Percentiles rank a stretch among this genome's conserved stretches.
Conservation (phyloP, 2,888 invertebrate species). For the Cylloceria caligata region DNA sequence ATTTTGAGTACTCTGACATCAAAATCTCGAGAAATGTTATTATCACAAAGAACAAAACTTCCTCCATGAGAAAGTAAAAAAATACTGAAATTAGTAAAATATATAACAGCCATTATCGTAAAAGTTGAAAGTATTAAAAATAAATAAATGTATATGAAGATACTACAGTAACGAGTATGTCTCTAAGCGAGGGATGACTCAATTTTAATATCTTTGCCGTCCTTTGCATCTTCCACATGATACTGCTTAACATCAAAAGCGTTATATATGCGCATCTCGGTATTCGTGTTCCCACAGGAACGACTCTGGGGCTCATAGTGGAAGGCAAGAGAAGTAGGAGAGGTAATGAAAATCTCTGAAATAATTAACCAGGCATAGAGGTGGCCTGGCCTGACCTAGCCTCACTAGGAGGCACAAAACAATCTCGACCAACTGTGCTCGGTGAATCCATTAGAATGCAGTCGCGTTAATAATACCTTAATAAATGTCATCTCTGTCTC, state of each 20-base stretch:
- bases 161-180: slow-evolving; percentile 3
- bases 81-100: too few relatives aligned
- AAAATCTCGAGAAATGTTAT: too few relatives aligned
- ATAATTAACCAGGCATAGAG: slow-evolving; percentile 62
- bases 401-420: slow-evolving; percentile 54
- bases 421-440: slow-evolving; percentile 51
- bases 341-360: slow-evolving; percentile 66
- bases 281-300: slow-evolving; percentile 58
- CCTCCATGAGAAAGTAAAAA: too few relatives aligned
- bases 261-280: slow-evolving; percentile 60
- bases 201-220: slow-evolving; percentile 47
- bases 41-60: too few relatives aligned
- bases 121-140: background rate
- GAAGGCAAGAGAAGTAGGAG: slow-evolving; percentile 41
- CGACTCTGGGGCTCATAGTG: slow-evolving; percentile 31
- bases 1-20: too few relatives aligned
- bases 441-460: slow-evolving; percentile 49
- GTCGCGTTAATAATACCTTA: slow-evolving; percentile 59
- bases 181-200: background rate
- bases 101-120: background rate
- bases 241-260: slow-evolving; percentile 40
- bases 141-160: background rate
- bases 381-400: slow-evolving; percentile 23
- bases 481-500: slow-evolving; percentile 52
- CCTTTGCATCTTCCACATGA: slow-evolving; percentile 23